Percentiles rank a stretch among this genome's conserved stretches.
Conservation (phyloP, 2,888 invertebrate genomes). For the Adineta ricciae region DNA sequence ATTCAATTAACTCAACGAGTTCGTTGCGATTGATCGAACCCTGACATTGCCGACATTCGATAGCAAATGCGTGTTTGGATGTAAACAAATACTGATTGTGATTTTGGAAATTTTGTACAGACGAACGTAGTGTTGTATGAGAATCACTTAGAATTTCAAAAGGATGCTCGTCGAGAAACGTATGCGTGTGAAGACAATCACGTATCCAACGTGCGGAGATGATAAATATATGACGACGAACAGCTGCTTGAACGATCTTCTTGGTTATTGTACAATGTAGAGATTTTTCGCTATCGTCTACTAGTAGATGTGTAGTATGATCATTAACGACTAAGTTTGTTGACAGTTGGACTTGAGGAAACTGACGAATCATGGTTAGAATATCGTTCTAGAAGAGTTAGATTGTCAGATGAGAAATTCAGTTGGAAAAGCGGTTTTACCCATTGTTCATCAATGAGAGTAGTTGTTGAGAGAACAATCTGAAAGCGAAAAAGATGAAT, state of each 20-base stretch:
- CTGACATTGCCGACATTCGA: background rate
- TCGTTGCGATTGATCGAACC: background rate
- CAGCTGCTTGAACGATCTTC: background rate
- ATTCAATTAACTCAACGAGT: background rate
- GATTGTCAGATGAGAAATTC: background rate
- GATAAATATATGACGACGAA: background rate
- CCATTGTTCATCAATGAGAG: background rate
- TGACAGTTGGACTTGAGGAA: background rate
- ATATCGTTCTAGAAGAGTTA: background rate
- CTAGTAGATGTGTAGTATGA: background rate
- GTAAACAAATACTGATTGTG: background rate
- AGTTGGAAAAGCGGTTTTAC: background rate
- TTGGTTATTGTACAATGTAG: background rate
- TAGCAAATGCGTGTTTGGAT: background rate
- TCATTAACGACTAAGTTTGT: background rate
- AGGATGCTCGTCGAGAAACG: background rate
- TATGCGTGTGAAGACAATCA: background rate
- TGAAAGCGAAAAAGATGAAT: background rate
- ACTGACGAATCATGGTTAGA: background rate
- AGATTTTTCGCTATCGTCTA: background rate
- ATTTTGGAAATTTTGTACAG: background rate
- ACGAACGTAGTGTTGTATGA: background rate
- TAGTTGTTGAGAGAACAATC: background rate
- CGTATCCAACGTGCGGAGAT: background rate
- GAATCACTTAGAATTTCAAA: background rate